Conservation (phyloP, 2,888 invertebrate species). For the Saturnia japonica region DNA sequence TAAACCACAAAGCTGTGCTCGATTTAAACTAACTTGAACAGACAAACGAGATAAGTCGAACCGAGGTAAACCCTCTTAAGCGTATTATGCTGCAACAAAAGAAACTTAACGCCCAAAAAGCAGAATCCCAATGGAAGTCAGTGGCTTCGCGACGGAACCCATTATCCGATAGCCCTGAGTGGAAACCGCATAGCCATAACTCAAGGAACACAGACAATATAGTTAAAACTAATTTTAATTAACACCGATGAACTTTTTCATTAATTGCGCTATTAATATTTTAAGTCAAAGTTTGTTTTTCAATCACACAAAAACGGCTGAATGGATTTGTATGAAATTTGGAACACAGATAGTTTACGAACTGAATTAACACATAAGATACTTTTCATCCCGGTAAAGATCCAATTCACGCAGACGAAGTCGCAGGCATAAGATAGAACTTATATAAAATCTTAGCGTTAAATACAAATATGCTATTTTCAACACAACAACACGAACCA, state of each 20-base stretch:
- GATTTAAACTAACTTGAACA: constrained; percentile 3
- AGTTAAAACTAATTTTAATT: neutral
- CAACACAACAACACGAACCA: too few species aligned
- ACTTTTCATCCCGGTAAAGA: too few species aligned
- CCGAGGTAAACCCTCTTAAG: constrained; percentile 2
- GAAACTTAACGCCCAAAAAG: constrained; percentile 13
- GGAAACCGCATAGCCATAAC: constrained; percentile 8
- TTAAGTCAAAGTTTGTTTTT: too few species aligned
- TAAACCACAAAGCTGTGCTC: constrained; percentile 6
- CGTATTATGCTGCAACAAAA: constrained; percentile 11
- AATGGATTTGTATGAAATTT: too few species aligned
- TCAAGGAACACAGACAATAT: neutral
- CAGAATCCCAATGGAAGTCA: neutral
- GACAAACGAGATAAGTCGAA: constrained; percentile 7
- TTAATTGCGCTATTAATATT: too few species aligned
- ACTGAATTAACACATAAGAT: too few species aligned
- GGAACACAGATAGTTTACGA: too few species aligned
- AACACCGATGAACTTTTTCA: neutral
- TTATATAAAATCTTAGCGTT: too few species aligned
- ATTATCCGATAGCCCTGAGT: neutral
- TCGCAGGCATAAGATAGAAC: too few species aligned
- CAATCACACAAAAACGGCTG: too few species aligned
- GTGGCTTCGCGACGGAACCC: constrained; percentile 2
- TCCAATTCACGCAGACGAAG: too few species aligned
- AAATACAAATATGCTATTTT: too few species aligned